Percentiles rank a stretch among this genome's conserved stretches.
phyloP scores from a whole-genome alignment of 2,113 vertebrate species.

The Thryonomys swinderianus region DNA sequence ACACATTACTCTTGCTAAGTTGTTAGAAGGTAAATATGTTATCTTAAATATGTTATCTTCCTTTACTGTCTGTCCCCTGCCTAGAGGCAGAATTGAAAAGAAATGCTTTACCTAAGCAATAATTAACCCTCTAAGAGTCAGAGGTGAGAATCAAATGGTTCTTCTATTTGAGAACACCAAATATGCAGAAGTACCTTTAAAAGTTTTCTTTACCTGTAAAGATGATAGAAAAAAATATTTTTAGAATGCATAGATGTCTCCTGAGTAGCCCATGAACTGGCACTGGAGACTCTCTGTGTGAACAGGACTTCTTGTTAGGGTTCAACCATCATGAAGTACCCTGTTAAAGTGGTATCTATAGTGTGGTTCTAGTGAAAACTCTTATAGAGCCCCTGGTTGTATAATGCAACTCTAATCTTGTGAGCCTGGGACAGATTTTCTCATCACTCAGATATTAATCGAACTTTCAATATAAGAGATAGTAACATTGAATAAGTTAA shows the following conservation, averaged over 20 bases:
- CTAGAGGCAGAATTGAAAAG: conserved; percentile 47
- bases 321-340: not conserved
- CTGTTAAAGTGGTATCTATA: not conserved
- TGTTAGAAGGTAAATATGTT: conserved; percentile 10
- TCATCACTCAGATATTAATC: not conserved
- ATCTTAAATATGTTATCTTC: conserved; percentile 36
- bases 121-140: not conserved
- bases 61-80: conserved; percentile 9
- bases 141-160: conserved; percentile 20
- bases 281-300: not conserved
- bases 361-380: not conserved
- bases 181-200: not conserved
- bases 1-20: not conserved
- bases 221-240: not conserved
- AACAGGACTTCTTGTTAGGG: not conserved
- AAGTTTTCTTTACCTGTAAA: conserved; percentile 41
- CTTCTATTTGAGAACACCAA: conserved; percentile 18
- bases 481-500: not conserved
- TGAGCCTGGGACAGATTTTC: not conserved
- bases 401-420: not conserved
- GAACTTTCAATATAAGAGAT: not conserved
- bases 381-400: not conserved
- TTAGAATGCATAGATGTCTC: not conserved
- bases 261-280: not conserved
- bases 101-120: not conserved